Conservation (phyloP, 2,888 invertebrate genomes). For the Capitulum mitella region DNA sequence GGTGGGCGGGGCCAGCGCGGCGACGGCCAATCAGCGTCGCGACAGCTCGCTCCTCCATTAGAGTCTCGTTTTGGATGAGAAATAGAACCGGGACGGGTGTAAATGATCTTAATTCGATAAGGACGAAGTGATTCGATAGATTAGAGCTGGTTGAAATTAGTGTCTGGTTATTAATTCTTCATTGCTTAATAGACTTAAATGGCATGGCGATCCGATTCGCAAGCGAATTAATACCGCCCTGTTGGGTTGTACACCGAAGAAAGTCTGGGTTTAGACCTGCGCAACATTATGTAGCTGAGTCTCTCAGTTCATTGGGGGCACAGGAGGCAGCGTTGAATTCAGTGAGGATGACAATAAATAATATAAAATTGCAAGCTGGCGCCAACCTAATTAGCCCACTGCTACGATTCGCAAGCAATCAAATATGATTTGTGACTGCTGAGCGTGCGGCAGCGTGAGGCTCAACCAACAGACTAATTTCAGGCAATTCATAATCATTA, state of each 20-base stretch:
- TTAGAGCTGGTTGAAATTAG: constrained; percentile 22
- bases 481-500: too few species aligned
- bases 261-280: too few species aligned
- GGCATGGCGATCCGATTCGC: neutral
- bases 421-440: too few species aligned
- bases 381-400: too few species aligned
- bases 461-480: too few species aligned
- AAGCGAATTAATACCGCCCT: neutral
- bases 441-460: too few species aligned
- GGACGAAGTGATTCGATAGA: constrained; percentile 3
- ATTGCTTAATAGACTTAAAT: constrained; percentile 24
- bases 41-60: neutral
- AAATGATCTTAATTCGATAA: constrained; percentile 24
- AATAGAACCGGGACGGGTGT: neutral
- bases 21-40: neutral
- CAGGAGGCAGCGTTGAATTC: too few species aligned
- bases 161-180: constrained; percentile 14
- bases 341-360: too few species aligned
- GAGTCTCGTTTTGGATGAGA: constrained; percentile 3
- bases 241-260: neutral
- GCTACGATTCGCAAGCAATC: too few species aligned
- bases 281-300: too few species aligned
- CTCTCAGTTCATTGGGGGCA: too few species aligned
- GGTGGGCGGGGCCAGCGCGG: neutral
- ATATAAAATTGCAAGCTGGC: too few species aligned